phyloP scores from a whole-genome alignment of 1,140 invertebrate genomes.

The Pogonognathellus flavescens region DNA sequence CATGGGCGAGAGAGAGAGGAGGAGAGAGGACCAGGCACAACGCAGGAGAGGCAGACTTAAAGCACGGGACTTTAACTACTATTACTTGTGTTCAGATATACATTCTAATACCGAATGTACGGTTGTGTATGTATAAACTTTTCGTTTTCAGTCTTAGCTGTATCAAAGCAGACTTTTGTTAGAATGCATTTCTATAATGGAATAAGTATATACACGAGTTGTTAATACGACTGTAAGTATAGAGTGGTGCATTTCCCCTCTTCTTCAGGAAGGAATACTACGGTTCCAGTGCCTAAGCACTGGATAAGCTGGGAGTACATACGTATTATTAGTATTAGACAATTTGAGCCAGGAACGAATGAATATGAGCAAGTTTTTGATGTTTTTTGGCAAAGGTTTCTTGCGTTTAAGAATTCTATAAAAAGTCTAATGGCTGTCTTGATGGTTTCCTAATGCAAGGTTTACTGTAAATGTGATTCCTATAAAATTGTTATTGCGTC shows the following conservation, averaged over 20 bases:
- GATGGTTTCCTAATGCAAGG: constrained; percentile 49
- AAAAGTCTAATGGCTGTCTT: constrained; percentile 38
- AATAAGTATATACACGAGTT: too few species aligned
- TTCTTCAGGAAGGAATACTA: too few species aligned
- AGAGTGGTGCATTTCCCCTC: too few species aligned
- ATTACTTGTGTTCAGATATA: too few species aligned
- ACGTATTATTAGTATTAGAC: background rate
- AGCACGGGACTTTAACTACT: too few species aligned
- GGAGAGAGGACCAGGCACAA: background rate
- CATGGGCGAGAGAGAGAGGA: background rate
- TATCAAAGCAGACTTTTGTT: too few species aligned
- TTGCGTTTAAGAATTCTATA: constrained; percentile 25
- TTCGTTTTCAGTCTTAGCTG: too few species aligned
- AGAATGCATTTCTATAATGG: too few species aligned
- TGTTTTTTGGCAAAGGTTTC: constrained; percentile 46
- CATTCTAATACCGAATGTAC: too few species aligned
- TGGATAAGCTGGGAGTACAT: background rate
- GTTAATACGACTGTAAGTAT: too few species aligned
- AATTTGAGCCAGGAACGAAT: background rate
- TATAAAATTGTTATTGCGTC: constrained; percentile 50
- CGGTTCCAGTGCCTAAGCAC: too few species aligned
- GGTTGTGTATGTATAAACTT: too few species aligned
- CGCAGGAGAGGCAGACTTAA: background rate
- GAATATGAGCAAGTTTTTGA: constrained; percentile 49
- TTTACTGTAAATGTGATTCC: constrained; percentile 47